Conservation (phyloP, 2,797 vertebrate genomes). For the Cryptoprocta ferox region DNA sequence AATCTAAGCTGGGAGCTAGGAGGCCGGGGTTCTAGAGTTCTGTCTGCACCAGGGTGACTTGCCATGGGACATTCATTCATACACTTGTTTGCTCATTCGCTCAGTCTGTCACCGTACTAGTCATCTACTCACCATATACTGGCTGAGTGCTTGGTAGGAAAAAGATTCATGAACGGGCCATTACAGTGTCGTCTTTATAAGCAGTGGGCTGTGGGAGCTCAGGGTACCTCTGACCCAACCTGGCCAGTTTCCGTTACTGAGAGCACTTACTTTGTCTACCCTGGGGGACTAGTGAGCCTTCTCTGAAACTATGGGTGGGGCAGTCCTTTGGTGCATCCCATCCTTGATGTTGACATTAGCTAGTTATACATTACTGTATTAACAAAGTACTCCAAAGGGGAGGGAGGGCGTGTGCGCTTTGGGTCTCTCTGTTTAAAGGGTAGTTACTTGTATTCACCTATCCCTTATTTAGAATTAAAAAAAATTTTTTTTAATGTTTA, state of each 20-base stretch:
- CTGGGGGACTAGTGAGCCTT: neutral
- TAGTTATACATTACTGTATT: neutral
- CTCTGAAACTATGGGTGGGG: neutral
- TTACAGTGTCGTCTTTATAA: neutral
- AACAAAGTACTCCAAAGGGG: neutral
- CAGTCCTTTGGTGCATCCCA: neutral
- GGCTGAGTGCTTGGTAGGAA: neutral
- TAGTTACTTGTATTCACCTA: constrained; percentile 19
- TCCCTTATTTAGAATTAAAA: neutral
- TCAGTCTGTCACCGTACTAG: neutral
- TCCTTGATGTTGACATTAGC: neutral
- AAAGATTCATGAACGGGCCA: neutral
- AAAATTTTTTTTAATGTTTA: neutral
- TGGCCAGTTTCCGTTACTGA: neutral
- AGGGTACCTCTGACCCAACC: neutral
- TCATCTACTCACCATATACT: neutral
- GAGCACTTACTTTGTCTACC: neutral
- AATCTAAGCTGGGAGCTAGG: neutral
- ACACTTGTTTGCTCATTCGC: neutral
- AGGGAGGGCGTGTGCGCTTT: neutral
- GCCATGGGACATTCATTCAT: neutral
- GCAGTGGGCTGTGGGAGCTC: neutral
- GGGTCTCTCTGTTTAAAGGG: constrained; percentile 18
- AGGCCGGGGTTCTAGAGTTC: neutral
- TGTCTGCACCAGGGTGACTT: neutral